phyloP scores from a whole-genome alignment of 2,797 vertebrate genomes.

The Furcifer pardalis region DNA sequence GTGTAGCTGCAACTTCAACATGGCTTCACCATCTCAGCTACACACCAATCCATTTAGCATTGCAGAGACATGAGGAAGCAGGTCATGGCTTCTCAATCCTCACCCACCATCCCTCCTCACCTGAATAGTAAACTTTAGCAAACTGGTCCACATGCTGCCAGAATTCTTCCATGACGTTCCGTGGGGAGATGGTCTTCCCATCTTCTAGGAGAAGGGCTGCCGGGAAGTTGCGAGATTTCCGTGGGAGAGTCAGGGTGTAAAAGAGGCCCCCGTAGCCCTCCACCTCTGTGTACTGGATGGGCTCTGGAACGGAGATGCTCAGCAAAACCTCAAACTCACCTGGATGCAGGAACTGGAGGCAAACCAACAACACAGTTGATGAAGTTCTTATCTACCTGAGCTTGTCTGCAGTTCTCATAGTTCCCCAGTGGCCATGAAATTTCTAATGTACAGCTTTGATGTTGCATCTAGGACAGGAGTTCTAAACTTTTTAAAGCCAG shows the following conservation, averaged over 20 bases:
- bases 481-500: too few species aligned
- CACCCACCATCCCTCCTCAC: not conserved
- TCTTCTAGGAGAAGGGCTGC: slow-evolving; percentile 69
- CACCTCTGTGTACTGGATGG: slow-evolving; percentile 28
- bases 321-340: slow-evolving; percentile 78
- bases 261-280: slow-evolving; percentile 68
- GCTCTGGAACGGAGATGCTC: slow-evolving; percentile 60
- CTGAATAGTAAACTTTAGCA: slow-evolving; percentile 46
- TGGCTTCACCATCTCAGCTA: too few species aligned
- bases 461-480: too few species aligned
- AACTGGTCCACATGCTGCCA: slow-evolving; percentile 68
- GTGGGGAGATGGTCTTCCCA: slow-evolving; percentile 61
- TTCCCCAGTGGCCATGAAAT: too few species aligned
- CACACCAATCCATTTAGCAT: too few species aligned
- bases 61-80: too few species aligned
- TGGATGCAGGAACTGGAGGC: slow-evolving; percentile 66
- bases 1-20: too few species aligned
- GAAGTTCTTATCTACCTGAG: too few species aligned
- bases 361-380: not conserved
- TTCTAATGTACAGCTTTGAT: too few species aligned
- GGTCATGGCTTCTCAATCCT: too few species aligned
- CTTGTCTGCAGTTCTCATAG: too few species aligned
- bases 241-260: slow-evolving; percentile 63
- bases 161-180: slow-evolving; percentile 67
- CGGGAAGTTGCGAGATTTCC: slow-evolving; percentile 48